Evolutionary conservation across 1,140 invertebrate genomes (phyloP), one percentile per base, ranked within the genome.

Genomic region (Hyphantria cunea): DNA sequence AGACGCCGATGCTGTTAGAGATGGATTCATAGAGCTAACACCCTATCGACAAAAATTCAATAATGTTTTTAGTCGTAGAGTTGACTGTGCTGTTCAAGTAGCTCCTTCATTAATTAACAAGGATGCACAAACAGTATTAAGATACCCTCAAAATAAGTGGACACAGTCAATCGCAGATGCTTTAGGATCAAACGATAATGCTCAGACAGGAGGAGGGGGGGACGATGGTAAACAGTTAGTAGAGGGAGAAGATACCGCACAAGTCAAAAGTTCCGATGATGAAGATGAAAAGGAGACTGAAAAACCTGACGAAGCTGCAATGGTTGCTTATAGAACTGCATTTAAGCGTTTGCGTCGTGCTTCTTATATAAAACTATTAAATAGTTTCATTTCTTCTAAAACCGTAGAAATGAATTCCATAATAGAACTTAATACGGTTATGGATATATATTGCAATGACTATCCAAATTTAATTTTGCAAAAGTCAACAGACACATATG

Each of bases 391-490:
- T 53, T 54, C 25, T 10, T 48, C 60, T 31, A 82, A 66, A 13
- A 56, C 52, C 47, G 49, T 39, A 33, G 82, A 86, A 74, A 79
- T 90, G 70, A 76, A 80, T 17, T 80, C 80, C 6, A 80, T 92
- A 54, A 79, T 94, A 8, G 74, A 88, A 67, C 91, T 94, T 10
- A 94, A 94, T 74, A 86, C 90, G 2, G 87, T 88, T 4, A 94
- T 94, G 86, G 93, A 95, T 78, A 92, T 95, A 49, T 94, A 95
- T 73, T 86, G 89, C 50, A 92, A 94, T 70, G 94, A 95, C 76
- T 95, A 93, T 77, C 81, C 82, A 2, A 89, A 91, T 60, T 79
- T 94, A 45, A 83, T 92, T 31, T 69, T 89, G 32, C 78, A 89
- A 33, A 82, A 90, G 69, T 70, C 78, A 45, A 70, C 74, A 8